phyloP scores from a whole-genome alignment of 2,797 vertebrate species.

The Aphelocoma californica region DNA sequence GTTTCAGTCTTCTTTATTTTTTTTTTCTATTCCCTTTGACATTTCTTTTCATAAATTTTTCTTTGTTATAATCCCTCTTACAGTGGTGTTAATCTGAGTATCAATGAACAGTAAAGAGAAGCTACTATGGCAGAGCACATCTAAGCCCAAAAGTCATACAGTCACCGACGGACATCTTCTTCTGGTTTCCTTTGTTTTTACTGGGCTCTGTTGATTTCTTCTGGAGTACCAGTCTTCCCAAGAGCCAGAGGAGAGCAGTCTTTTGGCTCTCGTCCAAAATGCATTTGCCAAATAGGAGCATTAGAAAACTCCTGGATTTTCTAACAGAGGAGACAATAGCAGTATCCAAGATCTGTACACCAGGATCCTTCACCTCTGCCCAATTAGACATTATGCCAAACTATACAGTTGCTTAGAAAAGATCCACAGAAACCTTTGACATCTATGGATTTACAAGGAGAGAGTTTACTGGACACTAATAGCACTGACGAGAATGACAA shows the following conservation, averaged over 20 bases:
- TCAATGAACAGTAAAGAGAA: neutral
- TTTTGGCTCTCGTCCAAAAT: neutral
- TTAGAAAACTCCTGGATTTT: neutral
- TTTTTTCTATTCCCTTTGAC: neutral
- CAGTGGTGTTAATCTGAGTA: neutral
- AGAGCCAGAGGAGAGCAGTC: neutral
- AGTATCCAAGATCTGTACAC: neutral
- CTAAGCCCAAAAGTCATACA: neutral
- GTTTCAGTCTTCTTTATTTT: neutral
- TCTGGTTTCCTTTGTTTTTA: neutral
- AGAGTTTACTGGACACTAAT: neutral
- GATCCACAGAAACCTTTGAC: neutral
- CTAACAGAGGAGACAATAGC: neutral
- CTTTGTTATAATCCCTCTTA: neutral
- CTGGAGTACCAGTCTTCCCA: neutral
- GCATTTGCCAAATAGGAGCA: neutral
- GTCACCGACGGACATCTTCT: neutral
- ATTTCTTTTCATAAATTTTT: neutral
- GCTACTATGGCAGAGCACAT: neutral
- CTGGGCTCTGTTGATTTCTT: neutral
- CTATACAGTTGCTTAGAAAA: neutral
- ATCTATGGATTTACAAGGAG: neutral
- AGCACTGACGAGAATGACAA: neutral
- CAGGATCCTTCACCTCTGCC: neutral
- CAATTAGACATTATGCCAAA: neutral